Base-by-base conservation (phyloP, 2,888 invertebrate species). In the Helicoverpa assulta region DNA sequence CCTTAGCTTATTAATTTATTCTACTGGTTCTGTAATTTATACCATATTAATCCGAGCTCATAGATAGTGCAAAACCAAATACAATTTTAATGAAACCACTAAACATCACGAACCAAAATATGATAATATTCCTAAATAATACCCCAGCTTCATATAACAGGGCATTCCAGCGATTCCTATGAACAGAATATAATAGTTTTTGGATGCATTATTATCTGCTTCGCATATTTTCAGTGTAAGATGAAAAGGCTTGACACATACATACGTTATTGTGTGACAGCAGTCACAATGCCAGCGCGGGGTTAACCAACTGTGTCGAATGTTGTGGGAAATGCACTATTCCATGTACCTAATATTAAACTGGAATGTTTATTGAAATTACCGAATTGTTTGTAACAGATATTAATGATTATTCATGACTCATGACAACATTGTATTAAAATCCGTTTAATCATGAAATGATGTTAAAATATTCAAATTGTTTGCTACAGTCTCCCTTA, bases 241-340 rank as follows among this genome's bases (percentile, higher is more conserved):
- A 89, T 90, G 88, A 90, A 89, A 90, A 86, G 78, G 81, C 60
- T 68, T 67, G 62, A 67, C 58, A 59, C 56, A 58, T 78, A 56
- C 37, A 56, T 67, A 47, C 37, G 73, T 60, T 67, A 73, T 60
- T 59, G 67, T 59, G 67, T 65, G 55, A 53, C 60, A 73, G 33
- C 16, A 56, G 55, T 73, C 47, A 67, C 73, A 60, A 70, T 70
- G 61, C 73, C 67, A 76, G 70, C 67, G 75, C 55, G 81, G 81
- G 67, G 86, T 72, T 60, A 67, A 67, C 58, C 26, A 73, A 73
- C 51, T 54, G n/a, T 50, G 33, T 16, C 51, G 19, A 21, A 37
- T 40, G 37, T 43, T n/a, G 14, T 43, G 40, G 52, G 62, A 55
- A 54, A 37, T 55, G 54, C 51, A 43, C 33, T 14, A 55, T 33